A percentile compares a stretch with the other conserved stretches of the same genome.
These are phyloP conservation scores for Arothron firmamentum DNA, from an alignment of 2,113 vertebrate species.

Conservation along the genomic window DNA sequence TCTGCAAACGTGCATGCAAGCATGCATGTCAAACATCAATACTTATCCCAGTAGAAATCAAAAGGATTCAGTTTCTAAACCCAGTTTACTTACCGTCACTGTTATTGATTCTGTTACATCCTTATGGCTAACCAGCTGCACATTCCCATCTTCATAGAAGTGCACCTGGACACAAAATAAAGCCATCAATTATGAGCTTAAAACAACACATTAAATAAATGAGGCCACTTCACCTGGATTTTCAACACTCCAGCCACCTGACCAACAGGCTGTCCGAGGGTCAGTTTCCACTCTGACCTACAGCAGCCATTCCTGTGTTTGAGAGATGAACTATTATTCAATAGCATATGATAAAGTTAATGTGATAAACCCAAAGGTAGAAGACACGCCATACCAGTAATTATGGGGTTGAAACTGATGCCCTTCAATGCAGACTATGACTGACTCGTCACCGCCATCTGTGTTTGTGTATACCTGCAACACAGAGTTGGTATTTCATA, in stretches of 20 bases:
- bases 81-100: conserved; percentile 84
- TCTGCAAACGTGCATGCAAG: too few relatives aligned
- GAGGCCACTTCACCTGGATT: conserved; percentile 84
- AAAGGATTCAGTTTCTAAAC: background rate
- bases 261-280: conserved; percentile 88
- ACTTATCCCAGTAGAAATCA: background rate
- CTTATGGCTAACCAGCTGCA: conserved; percentile 99
- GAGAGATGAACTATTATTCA: conserved; percentile 4
- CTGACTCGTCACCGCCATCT: conserved; percentile 94
- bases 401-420: conserved; percentile 99
- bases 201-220: background rate
- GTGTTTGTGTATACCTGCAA: conserved; percentile 94
- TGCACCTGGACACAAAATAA: conserved; percentile 81
- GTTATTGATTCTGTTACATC: conserved; percentile 92
- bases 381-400: conserved; percentile 81
- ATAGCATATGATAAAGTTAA: too few relatives aligned
- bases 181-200: background rate
- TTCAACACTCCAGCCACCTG: conserved; percentile 97
- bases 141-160: conserved; percentile 99
- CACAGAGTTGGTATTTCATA: background rate
- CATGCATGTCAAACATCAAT: conserved; percentile 10
- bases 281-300: conserved; percentile 99
- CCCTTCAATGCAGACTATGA: conserved; percentile 97
- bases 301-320: conserved; percentile 95
- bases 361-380: too few relatives aligned